Conservation (phyloP, 1,140 invertebrate species). For the Pteromalus puparum region DNA sequence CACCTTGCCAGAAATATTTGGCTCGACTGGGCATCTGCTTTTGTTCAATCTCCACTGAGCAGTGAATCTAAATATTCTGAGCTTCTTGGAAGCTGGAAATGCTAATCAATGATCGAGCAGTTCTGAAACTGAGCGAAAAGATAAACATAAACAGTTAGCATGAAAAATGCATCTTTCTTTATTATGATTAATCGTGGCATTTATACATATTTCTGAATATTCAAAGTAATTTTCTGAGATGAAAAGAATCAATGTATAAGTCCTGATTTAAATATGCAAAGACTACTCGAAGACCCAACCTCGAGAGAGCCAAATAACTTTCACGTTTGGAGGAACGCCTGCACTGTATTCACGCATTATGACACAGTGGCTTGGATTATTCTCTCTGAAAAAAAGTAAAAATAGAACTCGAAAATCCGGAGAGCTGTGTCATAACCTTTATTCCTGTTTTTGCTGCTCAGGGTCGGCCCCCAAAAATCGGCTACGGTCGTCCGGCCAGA, state of each 20-base stretch:
- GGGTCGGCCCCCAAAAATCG: constrained; percentile 26
- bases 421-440: constrained; percentile 33
- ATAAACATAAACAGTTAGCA: too few relatives aligned
- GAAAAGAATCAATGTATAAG: background rate
- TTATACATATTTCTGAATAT: background rate
- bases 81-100: too few relatives aligned
- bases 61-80: too few relatives aligned
- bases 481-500: constrained; percentile 28
- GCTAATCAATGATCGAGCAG: too few relatives aligned
- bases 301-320: constrained; percentile 8
- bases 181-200: background rate
- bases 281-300: background rate
- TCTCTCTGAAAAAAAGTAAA: constrained; percentile 17
- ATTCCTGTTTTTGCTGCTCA: constrained; percentile 24
- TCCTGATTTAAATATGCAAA: background rate
- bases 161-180: background rate
- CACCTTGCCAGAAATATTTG: too few relatives aligned
- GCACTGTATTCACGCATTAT: background rate
- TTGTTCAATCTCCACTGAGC: too few relatives aligned
- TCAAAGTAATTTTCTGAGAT: background rate
- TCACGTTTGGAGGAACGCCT: background rate
- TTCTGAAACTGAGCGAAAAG: too few relatives aligned
- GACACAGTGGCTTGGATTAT: background rate
- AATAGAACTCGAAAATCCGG: constrained; percentile 22
- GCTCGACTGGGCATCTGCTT: too few relatives aligned